Conservation (phyloP, 2,797 vertebrate genomes). For the Acipenser ruthenus region DNA sequence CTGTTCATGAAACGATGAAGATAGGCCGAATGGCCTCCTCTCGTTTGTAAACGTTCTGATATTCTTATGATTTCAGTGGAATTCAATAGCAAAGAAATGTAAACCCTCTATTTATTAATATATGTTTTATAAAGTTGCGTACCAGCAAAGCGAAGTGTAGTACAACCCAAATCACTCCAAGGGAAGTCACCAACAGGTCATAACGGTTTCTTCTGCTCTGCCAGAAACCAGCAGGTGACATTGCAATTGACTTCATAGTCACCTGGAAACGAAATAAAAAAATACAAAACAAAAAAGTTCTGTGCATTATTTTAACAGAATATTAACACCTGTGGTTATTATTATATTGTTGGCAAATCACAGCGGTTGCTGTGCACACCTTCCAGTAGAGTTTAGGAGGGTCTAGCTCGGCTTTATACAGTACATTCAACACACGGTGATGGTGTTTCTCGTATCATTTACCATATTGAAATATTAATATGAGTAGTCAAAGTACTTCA, state of each 20-base stretch:
- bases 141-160: slow-evolving; percentile 92
- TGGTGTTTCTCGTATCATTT: not conserved
- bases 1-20: too few species aligned
- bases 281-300: too few species aligned
- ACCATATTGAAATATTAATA: not conserved
- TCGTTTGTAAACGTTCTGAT: too few species aligned
- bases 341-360: too few species aligned
- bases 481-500: slow-evolving; percentile 39
- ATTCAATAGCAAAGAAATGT: slow-evolving; percentile 3
- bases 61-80: too few species aligned
- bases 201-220: slow-evolving; percentile 95
- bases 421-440: too few species aligned
- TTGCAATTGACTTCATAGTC: slow-evolving; percentile 97
- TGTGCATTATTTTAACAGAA: too few species aligned
- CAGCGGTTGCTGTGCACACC: too few species aligned
- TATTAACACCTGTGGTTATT: too few species aligned
- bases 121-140: slow-evolving; percentile 27
- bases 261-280: slow-evolving; percentile 57
- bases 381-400: too few species aligned
- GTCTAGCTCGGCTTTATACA: too few species aligned
- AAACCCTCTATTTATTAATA: not conserved
- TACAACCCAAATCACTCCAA: slow-evolving; percentile 95
- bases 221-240: slow-evolving; percentile 98
- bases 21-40: too few species aligned
- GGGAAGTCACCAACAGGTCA: slow-evolving; percentile 87